phyloP scores from a whole-genome alignment of 2,113 vertebrate genomes.

The Clarias batrachus region DNA sequence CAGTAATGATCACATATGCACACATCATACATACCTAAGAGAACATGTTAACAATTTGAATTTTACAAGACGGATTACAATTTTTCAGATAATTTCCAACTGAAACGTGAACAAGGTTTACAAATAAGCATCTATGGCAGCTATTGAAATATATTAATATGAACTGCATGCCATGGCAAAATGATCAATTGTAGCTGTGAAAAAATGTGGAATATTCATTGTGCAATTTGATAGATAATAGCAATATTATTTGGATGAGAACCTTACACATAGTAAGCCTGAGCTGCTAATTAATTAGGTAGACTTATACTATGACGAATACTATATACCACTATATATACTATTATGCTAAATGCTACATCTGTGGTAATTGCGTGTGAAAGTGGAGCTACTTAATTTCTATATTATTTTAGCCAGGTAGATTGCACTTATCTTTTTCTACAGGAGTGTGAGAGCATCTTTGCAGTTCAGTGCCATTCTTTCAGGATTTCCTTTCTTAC shows the following conservation, averaged over 20 bases:
- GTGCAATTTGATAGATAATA: no score
- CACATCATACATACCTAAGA: not conserved
- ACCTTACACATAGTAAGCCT: not conserved
- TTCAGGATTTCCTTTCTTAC: not conserved
- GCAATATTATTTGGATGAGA: slow-evolving; percentile 1
- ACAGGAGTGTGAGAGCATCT: not conserved
- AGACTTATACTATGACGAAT: no score
- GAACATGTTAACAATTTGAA: not conserved
- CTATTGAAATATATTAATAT: not conserved
- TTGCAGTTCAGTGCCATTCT: slow-evolving; percentile 31
- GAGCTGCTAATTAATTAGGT: not conserved
- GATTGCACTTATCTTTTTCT: not conserved
- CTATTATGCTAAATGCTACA: no score
- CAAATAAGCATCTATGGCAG: not conserved
- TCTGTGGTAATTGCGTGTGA: not conserved
- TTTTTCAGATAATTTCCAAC: not conserved
- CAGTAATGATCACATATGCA: not conserved
- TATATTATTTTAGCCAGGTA: not conserved
- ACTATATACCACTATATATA: no score
- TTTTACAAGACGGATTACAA: not conserved
- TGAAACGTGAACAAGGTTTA: not conserved
- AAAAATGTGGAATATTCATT: not conserved
- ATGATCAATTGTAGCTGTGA: not conserved
- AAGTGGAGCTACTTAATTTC: not conserved
- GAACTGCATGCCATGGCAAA: not conserved